phyloP scores from a whole-genome alignment of 1,140 invertebrate genomes.

The Macrobrachium rosenbergii region DNA sequence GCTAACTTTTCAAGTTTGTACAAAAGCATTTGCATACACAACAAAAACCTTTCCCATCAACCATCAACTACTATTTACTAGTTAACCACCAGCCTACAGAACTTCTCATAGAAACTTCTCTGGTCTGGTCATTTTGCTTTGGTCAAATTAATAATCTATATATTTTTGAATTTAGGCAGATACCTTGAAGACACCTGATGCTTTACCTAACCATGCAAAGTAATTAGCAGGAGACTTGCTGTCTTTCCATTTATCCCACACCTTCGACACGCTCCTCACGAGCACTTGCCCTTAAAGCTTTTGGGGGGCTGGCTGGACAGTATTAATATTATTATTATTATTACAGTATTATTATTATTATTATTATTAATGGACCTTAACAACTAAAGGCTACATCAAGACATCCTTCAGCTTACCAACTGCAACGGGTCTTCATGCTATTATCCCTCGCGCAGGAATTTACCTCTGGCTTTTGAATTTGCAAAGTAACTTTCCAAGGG shows the following conservation, averaged over 20 bases:
- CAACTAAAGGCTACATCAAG: slow-evolving; percentile 48
- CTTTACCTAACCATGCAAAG: background rate
- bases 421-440: slow-evolving; percentile 8
- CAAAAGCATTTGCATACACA: too few relatives aligned
- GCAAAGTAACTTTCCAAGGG: too few relatives aligned
- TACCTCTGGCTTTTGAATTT: too few relatives aligned
- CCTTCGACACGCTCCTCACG: slow-evolving; percentile 27
- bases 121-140: too few relatives aligned
- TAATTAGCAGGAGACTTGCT: slow-evolving; percentile 5
- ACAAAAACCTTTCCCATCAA: too few relatives aligned
- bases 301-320: slow-evolving; percentile 52
- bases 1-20: too few relatives aligned
- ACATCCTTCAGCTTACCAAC: slow-evolving; percentile 30
- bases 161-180: too few relatives aligned
- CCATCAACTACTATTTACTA: too few relatives aligned
- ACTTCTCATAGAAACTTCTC: too few relatives aligned
- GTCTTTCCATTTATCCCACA: slow-evolving; percentile 23
- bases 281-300: slow-evolving; percentile 64
- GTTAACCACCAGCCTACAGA: too few relatives aligned
- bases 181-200: background rate
- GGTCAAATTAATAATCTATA: too few relatives aligned
- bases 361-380: slow-evolving; percentile 55
- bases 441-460: too few relatives aligned
- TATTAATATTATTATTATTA: slow-evolving; percentile 13
- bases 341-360: background rate